Evolutionary conservation across 2,113 vertebrate species (phyloP).

Genomic region (Odocoileus virginianus): DNA sequence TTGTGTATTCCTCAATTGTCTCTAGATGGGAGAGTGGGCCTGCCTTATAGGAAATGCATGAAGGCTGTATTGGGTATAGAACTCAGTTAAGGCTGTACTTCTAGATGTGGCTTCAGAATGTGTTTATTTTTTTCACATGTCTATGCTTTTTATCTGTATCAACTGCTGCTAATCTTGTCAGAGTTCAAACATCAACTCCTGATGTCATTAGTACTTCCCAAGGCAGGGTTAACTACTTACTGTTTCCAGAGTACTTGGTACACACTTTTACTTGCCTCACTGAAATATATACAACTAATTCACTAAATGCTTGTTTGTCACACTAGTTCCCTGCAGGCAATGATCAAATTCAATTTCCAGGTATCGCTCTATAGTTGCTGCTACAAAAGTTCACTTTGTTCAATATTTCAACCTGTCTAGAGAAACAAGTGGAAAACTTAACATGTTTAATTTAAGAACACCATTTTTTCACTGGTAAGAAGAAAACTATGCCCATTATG

Average conservation of each 20-base stretch:
- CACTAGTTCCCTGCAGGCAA: not conserved
- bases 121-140: not conserved
- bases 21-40: not conserved
- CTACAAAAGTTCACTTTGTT: not conserved
- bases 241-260: not conserved
- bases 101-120: not conserved
- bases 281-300: not conserved
- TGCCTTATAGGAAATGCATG: not conserved
- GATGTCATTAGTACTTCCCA: not conserved
- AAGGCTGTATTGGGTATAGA: not conserved
- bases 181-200: not conserved
- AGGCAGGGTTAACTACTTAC: not conserved
- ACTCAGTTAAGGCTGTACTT: not conserved
- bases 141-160: not conserved
- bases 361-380: not conserved
- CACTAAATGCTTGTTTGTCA: not conserved
- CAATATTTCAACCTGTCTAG: not conserved
- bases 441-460: conserved; percentile 15
- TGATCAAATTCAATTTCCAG: not conserved
- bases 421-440: not conserved
- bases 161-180: not conserved
- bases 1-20: not conserved
- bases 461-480: not conserved
- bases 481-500: not conserved
- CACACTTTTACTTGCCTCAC: not conserved